Conservation (phyloP, 2,888 invertebrate genomes). For the Rutpela maculata region DNA sequence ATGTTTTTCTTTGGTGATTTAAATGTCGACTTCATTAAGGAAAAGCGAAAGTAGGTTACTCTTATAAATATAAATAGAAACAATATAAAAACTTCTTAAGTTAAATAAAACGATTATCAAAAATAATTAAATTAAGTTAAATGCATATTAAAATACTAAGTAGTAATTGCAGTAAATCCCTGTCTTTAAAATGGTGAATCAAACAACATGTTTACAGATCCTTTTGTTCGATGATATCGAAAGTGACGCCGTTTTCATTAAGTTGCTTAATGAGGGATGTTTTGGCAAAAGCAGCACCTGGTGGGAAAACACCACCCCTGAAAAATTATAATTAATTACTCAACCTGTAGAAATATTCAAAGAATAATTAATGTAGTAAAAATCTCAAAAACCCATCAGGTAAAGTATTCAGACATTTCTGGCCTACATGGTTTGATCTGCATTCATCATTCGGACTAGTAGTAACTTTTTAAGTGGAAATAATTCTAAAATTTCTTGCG, state of each 20-base stretch:
- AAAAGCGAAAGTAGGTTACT: conserved; percentile 10
- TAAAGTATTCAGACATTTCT: no score
- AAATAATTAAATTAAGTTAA: conserved; percentile 22
- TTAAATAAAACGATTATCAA: conserved; percentile 13
- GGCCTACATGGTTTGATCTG: no score
- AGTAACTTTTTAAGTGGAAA: no score
- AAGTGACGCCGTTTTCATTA: conserved; percentile 82
- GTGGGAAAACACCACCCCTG: conserved; percentile 89
- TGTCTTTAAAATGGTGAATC: conserved; percentile 4
- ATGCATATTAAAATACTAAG: conserved; percentile 38
- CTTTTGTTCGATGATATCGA: conserved; percentile 76
- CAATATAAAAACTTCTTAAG: background rate
- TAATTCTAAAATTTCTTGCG: no score
- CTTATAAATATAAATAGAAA: background rate
- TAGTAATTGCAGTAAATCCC: conserved; percentile 21
- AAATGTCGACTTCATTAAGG: background rate
- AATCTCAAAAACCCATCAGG: no score
- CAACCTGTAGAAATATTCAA: background rate
- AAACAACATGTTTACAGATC: conserved; percentile 36
- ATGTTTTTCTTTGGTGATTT: conserved; percentile 2
- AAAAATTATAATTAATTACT: conserved; percentile 21
- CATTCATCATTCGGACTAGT: no score
- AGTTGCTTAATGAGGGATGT: conserved; percentile 87
- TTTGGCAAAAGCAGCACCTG: conserved; percentile 89
- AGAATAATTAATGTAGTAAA: background rate